These are phyloP conservation scores for Pogonocichla stellata DNA, from an alignment of 2,113 vertebrate genomes.

Conservation along the genomic window DNA sequence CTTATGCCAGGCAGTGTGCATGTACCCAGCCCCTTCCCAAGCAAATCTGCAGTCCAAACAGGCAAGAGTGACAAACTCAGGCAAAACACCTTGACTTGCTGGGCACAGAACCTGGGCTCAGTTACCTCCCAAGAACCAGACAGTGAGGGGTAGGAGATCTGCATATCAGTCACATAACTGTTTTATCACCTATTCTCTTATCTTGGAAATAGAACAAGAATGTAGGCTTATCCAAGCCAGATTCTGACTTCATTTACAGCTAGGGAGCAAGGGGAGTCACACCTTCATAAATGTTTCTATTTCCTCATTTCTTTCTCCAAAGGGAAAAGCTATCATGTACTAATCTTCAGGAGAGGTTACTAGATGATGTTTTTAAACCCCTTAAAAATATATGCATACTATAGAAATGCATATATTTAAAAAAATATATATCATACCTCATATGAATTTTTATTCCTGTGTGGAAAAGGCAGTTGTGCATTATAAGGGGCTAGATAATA, in stretches of 20 bases:
- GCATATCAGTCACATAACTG: background rate
- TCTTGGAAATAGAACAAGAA: constrained; percentile 34
- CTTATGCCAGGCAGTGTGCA: background rate
- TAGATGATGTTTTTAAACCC: background rate
- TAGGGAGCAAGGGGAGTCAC: background rate
- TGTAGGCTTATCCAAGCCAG: background rate
- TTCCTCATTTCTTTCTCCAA: constrained; percentile 40
- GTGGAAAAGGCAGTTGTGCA: background rate
- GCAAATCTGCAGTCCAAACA: background rate
- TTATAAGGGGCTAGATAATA: background rate
- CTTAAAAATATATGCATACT: background rate
- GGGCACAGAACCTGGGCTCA: background rate
- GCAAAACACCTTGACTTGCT: background rate
- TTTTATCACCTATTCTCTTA: constrained; percentile 34
- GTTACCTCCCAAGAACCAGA: constrained; percentile 8
- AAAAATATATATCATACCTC: background rate
- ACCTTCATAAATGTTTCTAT: background rate
- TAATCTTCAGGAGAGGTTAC: background rate
- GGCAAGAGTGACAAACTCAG: background rate
- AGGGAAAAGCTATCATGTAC: background rate
- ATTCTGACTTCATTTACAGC: constrained; percentile 26
- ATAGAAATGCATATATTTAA: background rate
- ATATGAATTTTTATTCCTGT: background rate
- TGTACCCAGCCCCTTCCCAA: background rate
- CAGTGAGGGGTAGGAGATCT: background rate